Conservation (phyloP, 2,797 vertebrate species). For the Benthosema pterotum region DNA sequence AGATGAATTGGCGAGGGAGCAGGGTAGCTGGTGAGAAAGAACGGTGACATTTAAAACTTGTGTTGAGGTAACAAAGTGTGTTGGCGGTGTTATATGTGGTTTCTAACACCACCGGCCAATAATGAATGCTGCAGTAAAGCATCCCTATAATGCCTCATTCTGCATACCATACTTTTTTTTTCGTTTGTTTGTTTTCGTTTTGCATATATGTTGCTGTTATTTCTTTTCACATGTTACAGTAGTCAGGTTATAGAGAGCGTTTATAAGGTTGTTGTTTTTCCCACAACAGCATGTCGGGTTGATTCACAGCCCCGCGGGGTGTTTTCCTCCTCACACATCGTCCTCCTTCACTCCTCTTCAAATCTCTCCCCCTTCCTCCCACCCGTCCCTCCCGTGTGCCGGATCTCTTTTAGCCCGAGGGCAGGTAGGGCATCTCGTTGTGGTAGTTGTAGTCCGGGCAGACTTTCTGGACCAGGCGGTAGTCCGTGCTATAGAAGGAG, state of each 20-base stretch:
- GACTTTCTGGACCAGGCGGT: slow-evolving; percentile 95
- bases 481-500: slow-evolving; percentile 97
- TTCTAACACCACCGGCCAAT: slow-evolving; percentile 44
- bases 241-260: slow-evolving; percentile 70
- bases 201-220: slow-evolving; percentile 76
- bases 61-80: slow-evolving; percentile 70
- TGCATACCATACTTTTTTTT: slow-evolving; percentile 70
- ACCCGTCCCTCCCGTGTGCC: slow-evolving; percentile 15
- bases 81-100: slow-evolving; percentile 28
- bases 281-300: slow-evolving; percentile 31
- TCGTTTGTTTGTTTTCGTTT: slow-evolving; percentile 67
- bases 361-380: slow-evolving; percentile 16
- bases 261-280: slow-evolving; percentile 52
- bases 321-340: slow-evolving; percentile 17
- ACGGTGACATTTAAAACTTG: slow-evolving; percentile 51
- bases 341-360: slow-evolving; percentile 32
- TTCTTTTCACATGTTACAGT: slow-evolving; percentile 72
- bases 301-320: slow-evolving; percentile 28
- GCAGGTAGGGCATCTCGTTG: slow-evolving; percentile 92
- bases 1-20: slow-evolving; percentile 44
- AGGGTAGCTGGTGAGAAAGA: slow-evolving; percentile 46
- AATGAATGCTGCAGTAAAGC: slow-evolving; percentile 47
- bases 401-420: slow-evolving; percentile 87
- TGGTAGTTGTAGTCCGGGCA: slow-evolving; percentile 97
- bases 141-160: slow-evolving; percentile 57